Conservation (phyloP, 2,797 vertebrate genomes). For the Siniperca obscura region DNA sequence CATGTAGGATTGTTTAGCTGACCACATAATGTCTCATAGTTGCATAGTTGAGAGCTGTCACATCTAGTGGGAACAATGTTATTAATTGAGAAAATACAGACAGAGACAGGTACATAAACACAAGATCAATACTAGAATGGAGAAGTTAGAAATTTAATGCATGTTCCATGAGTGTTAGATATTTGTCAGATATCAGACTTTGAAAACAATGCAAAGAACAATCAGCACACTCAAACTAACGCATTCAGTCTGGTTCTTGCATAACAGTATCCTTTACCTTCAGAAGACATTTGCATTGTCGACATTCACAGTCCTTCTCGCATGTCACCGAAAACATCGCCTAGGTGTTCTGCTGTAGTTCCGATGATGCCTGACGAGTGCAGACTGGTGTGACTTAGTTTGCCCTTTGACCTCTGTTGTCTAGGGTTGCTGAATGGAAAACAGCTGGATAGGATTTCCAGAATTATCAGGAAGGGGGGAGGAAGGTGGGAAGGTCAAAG, state of each 20-base stretch:
- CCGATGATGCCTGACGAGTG: background rate
- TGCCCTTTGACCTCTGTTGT: slow-evolving; percentile 44
- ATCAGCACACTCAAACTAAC: background rate
- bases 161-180: background rate
- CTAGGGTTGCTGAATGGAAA: slow-evolving; percentile 42
- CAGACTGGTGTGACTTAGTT: slow-evolving; percentile 23
- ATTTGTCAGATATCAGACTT: background rate
- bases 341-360: background rate
- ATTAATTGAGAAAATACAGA: background rate
- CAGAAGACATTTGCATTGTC: background rate
- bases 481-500: slow-evolving; percentile 21
- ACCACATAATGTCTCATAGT: background rate
- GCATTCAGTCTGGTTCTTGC: background rate
- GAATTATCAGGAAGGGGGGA: slow-evolving; percentile 4
- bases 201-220: background rate
- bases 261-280: background rate
- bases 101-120: background rate
- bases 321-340: background rate
- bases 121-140: background rate
- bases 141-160: background rate
- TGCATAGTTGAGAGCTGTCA: background rate
- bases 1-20: background rate
- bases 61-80: background rate
- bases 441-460: slow-evolving; percentile 48
- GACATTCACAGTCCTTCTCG: background rate